Evolutionary conservation across 2,113 vertebrate species (phyloP), one percentile per base, ranked within the genome.

Genomic region (Atherinomorus stipes): DNA sequence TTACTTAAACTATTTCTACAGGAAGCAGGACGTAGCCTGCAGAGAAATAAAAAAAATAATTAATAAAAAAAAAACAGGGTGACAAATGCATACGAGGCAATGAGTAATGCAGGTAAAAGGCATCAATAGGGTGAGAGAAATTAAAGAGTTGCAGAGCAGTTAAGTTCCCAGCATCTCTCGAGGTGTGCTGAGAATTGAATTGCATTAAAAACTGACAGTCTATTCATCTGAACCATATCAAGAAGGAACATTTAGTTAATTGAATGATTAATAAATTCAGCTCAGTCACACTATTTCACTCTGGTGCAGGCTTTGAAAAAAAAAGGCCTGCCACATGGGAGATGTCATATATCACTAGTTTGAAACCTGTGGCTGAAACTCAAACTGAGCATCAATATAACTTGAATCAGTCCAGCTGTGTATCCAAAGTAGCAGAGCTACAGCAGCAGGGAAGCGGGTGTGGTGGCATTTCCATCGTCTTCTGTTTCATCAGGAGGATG

Each of bases 221-320:
- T 95, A 97, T 98, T 96, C 96, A 96, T 98, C 97, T 98, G 94
- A 84, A 90, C 90, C 94, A 93, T 94, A 97, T 95, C 96, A 88
- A 96, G 95, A 95, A 94, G 94, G 97, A 96, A 97, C 96, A 97
- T 98, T 98, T 97, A 98, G 95, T 95, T 97, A 98, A 98, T 98
- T 97, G 96, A 98, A 98, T 96, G 95, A 97, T 98, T 97, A 97
- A 96, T 96, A 97, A 97, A 97, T 97, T 97, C 96, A 96, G 96
- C 95, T 96, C 95, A 94, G 95, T 95, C 96, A 96, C 96, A 96
- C 96, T 97, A 96, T 97, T 96, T 96, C 95, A 96, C 96, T 96
- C 81, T 21, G 50, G 50, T 62, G 83, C 77, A 81, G 83, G 87
- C 88, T 85, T 85, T 86, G 87, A 88, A 92, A 85, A 83, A 34